Percentiles rank a stretch among this genome's conserved stretches.
These are phyloP conservation scores for Uloborus plumipes DNA, from an alignment of 2,888 invertebrate genomes.

Conservation along the genomic window DNA sequence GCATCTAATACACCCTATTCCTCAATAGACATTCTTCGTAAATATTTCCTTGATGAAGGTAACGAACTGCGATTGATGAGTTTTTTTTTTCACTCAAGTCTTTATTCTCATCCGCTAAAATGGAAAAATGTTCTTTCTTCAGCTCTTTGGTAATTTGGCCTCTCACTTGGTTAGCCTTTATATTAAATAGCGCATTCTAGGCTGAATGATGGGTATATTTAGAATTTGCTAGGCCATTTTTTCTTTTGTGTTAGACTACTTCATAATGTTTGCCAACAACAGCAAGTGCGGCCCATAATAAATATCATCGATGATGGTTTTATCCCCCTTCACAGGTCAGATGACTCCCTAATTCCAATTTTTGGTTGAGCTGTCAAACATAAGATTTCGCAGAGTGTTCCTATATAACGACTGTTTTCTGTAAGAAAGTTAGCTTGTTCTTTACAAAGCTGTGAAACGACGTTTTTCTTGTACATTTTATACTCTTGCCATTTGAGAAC, in stretches of 20 bases:
- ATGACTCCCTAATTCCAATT: constrained; percentile 17
- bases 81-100: constrained; percentile 8
- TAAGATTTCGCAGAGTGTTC: constrained; percentile 16
- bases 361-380: background rate
- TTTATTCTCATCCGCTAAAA: constrained; percentile 19
- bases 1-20: constrained; percentile 6
- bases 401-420: constrained; percentile 9
- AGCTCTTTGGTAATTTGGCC: background rate
- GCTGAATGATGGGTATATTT: constrained; percentile 23
- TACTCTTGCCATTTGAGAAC: background rate
- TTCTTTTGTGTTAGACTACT: background rate
- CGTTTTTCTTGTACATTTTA: constrained; percentile 5
- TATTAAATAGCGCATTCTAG: constrained; percentile 9
- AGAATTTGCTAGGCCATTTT: constrained; percentile 4
- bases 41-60: constrained; percentile 2
- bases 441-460: background rate
- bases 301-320: background rate
- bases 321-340: background rate
- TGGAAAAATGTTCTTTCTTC: constrained; percentile 3
- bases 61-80: constrained; percentile 1
- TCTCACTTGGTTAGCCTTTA: constrained; percentile 11
- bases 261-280: constrained; percentile 8
- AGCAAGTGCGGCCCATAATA: constrained; percentile 7
- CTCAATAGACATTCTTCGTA: constrained; percentile 9
- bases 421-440: background rate